Evolutionary conservation across 2,888 invertebrate species (phyloP), one percentile per base, ranked within the genome.

Genomic region (Sialis fuliginosa): DNA sequence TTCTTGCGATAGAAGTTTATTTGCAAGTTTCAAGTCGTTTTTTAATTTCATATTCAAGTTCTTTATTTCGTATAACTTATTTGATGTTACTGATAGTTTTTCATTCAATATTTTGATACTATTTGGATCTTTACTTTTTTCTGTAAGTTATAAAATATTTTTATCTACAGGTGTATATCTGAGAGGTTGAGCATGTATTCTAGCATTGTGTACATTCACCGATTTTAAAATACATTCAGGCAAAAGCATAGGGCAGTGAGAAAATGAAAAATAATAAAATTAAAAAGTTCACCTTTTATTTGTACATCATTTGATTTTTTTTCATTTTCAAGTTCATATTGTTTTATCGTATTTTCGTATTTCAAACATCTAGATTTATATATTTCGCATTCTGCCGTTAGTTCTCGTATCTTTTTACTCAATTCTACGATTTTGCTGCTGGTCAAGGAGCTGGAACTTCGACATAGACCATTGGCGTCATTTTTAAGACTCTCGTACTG

Each of bases 1-100:
- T 64, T 88, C 87, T 59, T 79, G 80, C 55, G 79, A 77, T 12
- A 87, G 59, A 51, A 81, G 74, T 66, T 81, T 85, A 12, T 81
- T 80, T 0, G 82, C 79, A 47, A 79, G 59, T 52, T 82, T 73
- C 35, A 86, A 66, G 53, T 84, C 84, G 54, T 77, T 81, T 57
- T 79, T 80, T 6, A 86, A 61, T 54, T 77, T 75, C 0, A 75
- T 63, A 57, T 79, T 81, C 52, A 71, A 70, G 57, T 85, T 84
- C 55, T 79, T 78, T 22, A 72, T 70, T 47, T 84, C 83, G 49
- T 74, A 76, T 1, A 85, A 64, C 59, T 81, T 84, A 51, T 71
- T 73, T 46, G 69, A 72, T 1, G 75, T 70, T 2, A 59, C 53
- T 7, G 68, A 65, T 0, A 83, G 57, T 60, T 80, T 81, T 10